Conservation (phyloP, 2,797 vertebrate species). For the Eulemur coronatus region DNA sequence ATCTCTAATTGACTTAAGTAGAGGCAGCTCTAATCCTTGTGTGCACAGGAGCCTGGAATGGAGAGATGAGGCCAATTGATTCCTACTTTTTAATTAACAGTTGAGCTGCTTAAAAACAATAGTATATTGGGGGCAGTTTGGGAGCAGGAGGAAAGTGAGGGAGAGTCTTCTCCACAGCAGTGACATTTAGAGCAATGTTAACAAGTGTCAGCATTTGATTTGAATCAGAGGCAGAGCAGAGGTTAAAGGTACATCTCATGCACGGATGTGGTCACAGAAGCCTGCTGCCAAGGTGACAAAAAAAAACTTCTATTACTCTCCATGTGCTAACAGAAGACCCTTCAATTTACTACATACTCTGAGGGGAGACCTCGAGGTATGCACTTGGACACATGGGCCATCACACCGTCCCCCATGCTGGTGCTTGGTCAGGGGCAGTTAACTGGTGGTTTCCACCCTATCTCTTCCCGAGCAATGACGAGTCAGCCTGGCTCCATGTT, state of each 20-base stretch:
- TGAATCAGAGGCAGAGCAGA: neutral
- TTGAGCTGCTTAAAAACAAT: constrained; percentile 83
- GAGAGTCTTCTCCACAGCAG: neutral
- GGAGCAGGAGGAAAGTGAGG: constrained; percentile 8
- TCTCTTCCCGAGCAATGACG: neutral
- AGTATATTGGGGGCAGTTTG: constrained; percentile 42
- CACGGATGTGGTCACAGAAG: neutral
- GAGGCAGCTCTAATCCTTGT: constrained; percentile 85
- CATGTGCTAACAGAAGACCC: neutral
- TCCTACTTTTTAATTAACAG: constrained; percentile 87
- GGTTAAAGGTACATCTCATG: neutral
- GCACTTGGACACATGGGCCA: neutral
- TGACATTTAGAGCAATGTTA: constrained; percentile 61
- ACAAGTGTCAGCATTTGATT: constrained; percentile 37
- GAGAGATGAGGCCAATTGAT: constrained; percentile 87
- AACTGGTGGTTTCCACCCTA: neutral
- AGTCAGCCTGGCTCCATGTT: neutral
- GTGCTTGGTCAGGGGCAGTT: neutral
- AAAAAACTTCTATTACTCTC: neutral
- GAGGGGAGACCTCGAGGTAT: neutral
- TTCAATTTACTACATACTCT: neutral
- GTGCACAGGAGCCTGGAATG: constrained; percentile 85
- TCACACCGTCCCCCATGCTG: neutral
- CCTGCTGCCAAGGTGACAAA: neutral
- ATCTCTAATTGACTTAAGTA: constrained; percentile 89